phyloP scores from a whole-genome alignment of 2,113 vertebrate genomes.

The Pygoscelis antarcticus region DNA sequence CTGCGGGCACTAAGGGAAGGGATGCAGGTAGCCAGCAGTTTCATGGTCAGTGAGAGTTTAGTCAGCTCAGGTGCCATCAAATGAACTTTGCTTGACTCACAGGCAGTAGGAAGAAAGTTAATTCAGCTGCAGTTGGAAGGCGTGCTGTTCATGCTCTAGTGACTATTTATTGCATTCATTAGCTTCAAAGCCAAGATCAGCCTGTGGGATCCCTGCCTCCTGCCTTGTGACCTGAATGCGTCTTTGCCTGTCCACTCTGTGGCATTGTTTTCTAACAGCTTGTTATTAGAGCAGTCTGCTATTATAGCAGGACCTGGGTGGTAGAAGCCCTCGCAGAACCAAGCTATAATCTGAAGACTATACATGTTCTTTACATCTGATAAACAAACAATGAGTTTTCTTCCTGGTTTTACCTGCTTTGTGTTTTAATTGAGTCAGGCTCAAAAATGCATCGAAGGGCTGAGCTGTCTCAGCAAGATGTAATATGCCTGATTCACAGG shows the following conservation, averaged over 20 bases:
- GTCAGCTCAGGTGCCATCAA: not conserved
- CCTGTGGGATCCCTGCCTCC: slow-evolving; percentile 7
- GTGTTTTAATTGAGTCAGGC: not conserved
- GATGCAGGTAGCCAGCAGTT: not conserved
- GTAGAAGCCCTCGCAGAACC: not conserved
- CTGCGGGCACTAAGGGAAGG: not conserved
- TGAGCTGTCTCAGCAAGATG: not conserved
- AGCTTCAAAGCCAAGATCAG: slow-evolving; percentile 15
- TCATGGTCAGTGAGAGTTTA: not conserved
- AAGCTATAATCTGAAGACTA: slow-evolving; percentile 23
- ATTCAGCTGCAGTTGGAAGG: not conserved
- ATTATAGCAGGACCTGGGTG: not conserved
- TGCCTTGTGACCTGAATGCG: not conserved
- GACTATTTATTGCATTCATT: not conserved
- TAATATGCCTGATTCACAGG: not conserved
- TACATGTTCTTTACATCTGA: not conserved
- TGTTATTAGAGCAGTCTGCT: slow-evolving; percentile 36
- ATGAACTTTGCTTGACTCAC: not conserved
- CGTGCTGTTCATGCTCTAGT: not conserved
- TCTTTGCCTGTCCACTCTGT: not conserved
- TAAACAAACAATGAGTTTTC: slow-evolving; percentile 20
- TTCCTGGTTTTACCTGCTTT: not conserved
- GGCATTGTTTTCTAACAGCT: not conserved
- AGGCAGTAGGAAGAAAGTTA: not conserved
- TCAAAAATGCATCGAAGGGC: not conserved